phyloP scores from a whole-genome alignment of 2,888 invertebrate species.

The Galerucella pusilla region DNA sequence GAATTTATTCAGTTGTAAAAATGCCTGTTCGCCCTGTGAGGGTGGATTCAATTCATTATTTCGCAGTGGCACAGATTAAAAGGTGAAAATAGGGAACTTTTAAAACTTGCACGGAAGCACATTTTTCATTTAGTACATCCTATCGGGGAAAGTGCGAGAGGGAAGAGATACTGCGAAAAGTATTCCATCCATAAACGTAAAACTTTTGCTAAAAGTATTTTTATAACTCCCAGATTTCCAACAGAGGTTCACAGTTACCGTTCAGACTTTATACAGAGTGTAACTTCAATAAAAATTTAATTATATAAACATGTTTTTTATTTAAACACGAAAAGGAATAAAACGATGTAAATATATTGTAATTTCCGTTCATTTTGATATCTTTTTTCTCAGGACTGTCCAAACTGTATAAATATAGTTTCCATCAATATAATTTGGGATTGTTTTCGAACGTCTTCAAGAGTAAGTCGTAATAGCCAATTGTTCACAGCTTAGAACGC shows the following conservation, averaged over 20 bases:
- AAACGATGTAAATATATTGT: too few relatives aligned
- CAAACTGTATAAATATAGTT: too few relatives aligned
- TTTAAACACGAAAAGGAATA: too few relatives aligned
- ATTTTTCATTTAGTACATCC: constrained; percentile 47
- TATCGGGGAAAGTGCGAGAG: constrained; percentile 20
- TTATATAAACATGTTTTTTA: neutral
- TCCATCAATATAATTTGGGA: too few relatives aligned
- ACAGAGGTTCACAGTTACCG: constrained; percentile 19
- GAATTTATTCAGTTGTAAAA: too few relatives aligned
- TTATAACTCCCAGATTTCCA: constrained; percentile 33
- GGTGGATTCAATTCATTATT: constrained; percentile 43
- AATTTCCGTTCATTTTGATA: too few relatives aligned
- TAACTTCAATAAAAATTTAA: neutral
- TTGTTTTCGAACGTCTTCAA: too few relatives aligned
- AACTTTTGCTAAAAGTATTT: constrained; percentile 32
- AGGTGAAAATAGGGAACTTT: constrained; percentile 58
- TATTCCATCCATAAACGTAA: constrained; percentile 30
- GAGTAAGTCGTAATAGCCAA: too few relatives aligned
- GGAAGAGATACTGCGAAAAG: constrained; percentile 1
- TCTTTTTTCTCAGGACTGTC: too few relatives aligned
- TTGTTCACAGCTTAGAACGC: neutral
- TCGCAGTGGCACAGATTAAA: constrained; percentile 54
- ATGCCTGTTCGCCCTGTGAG: constrained; percentile 1
- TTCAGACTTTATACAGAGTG: constrained; percentile 18
- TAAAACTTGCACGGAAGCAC: constrained; percentile 52